Conservation (phyloP, 2,797 vertebrate genomes). For the Podargus strigoides region DNA sequence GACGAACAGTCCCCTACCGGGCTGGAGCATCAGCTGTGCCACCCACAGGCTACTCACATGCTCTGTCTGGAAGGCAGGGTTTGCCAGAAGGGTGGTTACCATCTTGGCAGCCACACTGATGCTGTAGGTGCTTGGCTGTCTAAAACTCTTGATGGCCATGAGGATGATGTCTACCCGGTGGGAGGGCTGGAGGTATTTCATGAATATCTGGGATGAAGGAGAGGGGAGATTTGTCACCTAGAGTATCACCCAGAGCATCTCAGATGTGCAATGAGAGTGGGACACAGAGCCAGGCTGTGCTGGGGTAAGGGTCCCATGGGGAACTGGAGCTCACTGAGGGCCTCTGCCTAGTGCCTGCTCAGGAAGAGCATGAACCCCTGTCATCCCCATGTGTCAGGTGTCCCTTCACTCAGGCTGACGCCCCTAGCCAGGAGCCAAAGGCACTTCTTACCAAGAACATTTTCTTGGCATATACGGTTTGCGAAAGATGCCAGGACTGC, state of each 20-base stretch:
- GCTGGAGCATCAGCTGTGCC: neutral
- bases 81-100: accelerated
- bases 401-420: neutral
- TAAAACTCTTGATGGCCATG: neutral
- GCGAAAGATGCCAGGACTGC: accelerated
- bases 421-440: neutral
- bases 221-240: neutral
- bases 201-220: neutral
- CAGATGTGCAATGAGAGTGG: accelerated
- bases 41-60: neutral
- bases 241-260: neutral
- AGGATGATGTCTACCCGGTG: neutral
- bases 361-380: accelerated
- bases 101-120: neutral
- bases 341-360: neutral
- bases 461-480: accelerated
- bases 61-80: accelerated
- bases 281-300: neutral
- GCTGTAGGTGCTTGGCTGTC: accelerated
- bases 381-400: accelerated
- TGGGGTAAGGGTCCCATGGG: accelerated
- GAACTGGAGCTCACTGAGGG: neutral
- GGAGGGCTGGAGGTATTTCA: neutral
- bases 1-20: accelerated
- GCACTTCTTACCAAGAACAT: neutral